Percentiles rank a stretch among this genome's conserved stretches.
These are phyloP conservation scores for Anguilla rostrata DNA, from an alignment of 2,113 vertebrate species.

Conservation along the genomic window DNA sequence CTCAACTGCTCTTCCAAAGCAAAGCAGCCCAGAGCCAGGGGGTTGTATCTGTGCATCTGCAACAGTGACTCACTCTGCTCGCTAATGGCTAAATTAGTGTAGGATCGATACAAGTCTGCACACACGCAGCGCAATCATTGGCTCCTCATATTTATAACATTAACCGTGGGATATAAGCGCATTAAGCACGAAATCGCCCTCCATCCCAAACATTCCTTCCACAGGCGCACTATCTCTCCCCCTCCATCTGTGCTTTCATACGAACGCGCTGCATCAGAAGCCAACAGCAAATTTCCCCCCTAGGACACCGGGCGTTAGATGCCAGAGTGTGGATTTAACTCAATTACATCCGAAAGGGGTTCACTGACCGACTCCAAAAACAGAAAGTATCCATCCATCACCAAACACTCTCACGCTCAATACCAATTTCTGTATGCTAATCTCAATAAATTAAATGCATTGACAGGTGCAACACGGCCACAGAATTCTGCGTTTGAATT, in stretches of 20 bases:
- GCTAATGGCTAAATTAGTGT: conserved; percentile 51
- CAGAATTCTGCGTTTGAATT: background rate
- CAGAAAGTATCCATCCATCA: background rate
- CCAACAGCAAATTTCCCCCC: background rate
- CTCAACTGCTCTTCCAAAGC: conserved; percentile 4
- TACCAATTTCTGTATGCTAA: background rate
- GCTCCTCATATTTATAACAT: background rate
- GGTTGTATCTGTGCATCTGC: conserved; percentile 52
- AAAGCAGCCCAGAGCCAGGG: conserved; percentile 22
- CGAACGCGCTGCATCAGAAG: background rate
- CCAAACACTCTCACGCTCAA: background rate
- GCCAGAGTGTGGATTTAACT: background rate
- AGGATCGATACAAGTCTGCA: conserved; percentile 37
- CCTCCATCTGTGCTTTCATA: background rate
- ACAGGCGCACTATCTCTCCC: background rate
- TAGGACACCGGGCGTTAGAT: background rate
- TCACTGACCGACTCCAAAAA: background rate
- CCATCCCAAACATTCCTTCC: background rate
- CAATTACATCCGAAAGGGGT: background rate
- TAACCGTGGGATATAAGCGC: background rate
- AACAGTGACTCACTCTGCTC: conserved; percentile 67
- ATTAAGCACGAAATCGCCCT: background rate
- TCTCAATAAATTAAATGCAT: background rate
- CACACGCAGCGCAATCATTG: conserved; percentile 26
- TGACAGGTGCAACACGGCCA: background rate